Evolutionary conservation across 2,113 vertebrate species (phyloP).

Genomic region (Pedetes capensis): DNA sequence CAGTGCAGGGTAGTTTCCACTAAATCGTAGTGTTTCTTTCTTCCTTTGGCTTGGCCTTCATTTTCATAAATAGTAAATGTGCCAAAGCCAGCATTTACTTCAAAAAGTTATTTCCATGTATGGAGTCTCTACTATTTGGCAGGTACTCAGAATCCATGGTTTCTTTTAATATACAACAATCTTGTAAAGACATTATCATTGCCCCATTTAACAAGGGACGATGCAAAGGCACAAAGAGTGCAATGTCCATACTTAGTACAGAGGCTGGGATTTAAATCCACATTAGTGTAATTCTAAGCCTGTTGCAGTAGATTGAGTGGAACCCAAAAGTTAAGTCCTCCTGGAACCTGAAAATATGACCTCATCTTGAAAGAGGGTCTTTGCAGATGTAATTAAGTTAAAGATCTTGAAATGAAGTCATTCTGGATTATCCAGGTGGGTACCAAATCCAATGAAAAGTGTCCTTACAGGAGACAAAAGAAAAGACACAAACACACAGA

Average conservation of each 20-base stretch:
- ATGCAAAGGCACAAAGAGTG: neutral
- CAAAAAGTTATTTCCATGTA: neutral
- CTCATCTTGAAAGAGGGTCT: neutral
- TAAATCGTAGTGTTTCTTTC: neutral
- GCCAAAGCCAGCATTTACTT: neutral
- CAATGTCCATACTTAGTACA: neutral
- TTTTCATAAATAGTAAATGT: conserved; percentile 33
- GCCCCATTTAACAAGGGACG: neutral
- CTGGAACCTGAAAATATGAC: neutral
- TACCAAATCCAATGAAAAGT: neutral
- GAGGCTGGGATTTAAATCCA: neutral
- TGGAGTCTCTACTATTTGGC: neutral
- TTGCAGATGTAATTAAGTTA: neutral
- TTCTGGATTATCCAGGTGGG: neutral
- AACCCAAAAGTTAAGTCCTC: neutral
- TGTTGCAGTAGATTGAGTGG: neutral
- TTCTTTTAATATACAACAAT: neutral
- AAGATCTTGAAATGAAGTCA: neutral
- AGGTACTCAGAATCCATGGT: neutral
- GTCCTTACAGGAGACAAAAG: neutral
- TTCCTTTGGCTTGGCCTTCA: neutral
- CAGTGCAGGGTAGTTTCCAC: neutral
- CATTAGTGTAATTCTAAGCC: neutral
- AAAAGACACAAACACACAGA: neutral
- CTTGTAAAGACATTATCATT: neutral